These are phyloP conservation scores for Parazoanthus swiftii DNA, from an alignment of 92 coral and sea anemone genomes.

Conservation along the genomic window DNA sequence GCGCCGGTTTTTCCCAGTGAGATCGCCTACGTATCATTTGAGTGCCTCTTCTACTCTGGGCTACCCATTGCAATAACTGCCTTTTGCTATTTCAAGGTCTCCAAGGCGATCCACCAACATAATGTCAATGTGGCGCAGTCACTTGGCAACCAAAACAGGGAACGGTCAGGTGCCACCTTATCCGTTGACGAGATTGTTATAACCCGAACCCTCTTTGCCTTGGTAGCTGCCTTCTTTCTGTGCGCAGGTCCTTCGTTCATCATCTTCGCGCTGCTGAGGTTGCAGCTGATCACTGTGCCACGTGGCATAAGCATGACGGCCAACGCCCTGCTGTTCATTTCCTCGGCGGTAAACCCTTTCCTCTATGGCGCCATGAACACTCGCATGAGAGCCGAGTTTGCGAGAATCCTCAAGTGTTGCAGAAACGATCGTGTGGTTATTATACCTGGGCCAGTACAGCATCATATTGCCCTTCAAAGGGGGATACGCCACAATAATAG, in stretches of 20 bases:
- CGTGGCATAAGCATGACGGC: slow-evolving; percentile 40
- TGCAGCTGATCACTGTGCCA: slow-evolving; percentile 33
- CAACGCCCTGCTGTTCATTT: slow-evolving; percentile 39
- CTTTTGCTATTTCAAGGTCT: slow-evolving; percentile 31
- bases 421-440: slow-evolving; percentile 21
- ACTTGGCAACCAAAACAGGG: slow-evolving; percentile 12
- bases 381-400: slow-evolving; percentile 32
- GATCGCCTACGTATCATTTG: slow-evolving; percentile 26
- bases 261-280: slow-evolving; percentile 28
- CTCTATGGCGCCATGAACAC: slow-evolving; percentile 32
- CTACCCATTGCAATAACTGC: slow-evolving; percentile 25
- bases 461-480: slow-evolving; percentile 20
- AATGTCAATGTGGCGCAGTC: slow-evolving; percentile 7
- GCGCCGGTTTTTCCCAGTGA: slow-evolving; percentile 33
- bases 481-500: background rate
- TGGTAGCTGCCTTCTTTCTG: slow-evolving; percentile 32
- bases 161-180: slow-evolving; percentile 30
- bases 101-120: slow-evolving; percentile 29
- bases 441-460: slow-evolving; percentile 1
- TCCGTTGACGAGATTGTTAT: slow-evolving; percentile 27
- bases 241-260: slow-evolving; percentile 34
- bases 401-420: slow-evolving; percentile 3
- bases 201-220: slow-evolving; percentile 28
- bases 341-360: slow-evolving; percentile 33
- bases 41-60: slow-evolving; percentile 34